Conservation (phyloP, 2,797 vertebrate species). For the Chelonia mydas region DNA sequence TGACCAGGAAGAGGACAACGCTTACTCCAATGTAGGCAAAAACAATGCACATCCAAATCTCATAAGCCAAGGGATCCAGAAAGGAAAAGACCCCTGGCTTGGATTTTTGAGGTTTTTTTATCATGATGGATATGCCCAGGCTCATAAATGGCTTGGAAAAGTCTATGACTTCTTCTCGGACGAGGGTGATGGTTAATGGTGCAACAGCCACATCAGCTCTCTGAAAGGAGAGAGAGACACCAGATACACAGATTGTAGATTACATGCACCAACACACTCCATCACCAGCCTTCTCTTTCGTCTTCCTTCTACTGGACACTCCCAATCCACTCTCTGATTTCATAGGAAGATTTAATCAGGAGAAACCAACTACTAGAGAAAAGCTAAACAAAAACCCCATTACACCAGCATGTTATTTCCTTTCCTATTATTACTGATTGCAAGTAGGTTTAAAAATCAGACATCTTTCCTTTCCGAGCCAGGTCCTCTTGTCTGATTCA, state of each 20-base stretch:
- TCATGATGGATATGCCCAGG: slow-evolving; percentile 99
- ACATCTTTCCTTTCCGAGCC: slow-evolving; percentile 1
- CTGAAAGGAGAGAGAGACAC: slow-evolving; percentile 77
- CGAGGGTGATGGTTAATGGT: slow-evolving; percentile 96
- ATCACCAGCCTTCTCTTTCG: not conserved
- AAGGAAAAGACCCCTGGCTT: slow-evolving; percentile 99
- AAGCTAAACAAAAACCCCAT: slow-evolving; percentile 15
- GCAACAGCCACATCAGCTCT: slow-evolving; percentile 98
- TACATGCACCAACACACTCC: not conserved
- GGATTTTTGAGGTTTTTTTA: slow-evolving; percentile 99
- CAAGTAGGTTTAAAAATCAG: slow-evolving; percentile 43
- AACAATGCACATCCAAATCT: slow-evolving; percentile 99
- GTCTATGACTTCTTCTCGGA: slow-evolving; percentile 98
- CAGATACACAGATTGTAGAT: not conserved
- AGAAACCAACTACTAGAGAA: slow-evolving; percentile 23
- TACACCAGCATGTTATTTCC: slow-evolving; percentile 31
- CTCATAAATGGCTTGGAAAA: slow-evolving; percentile 99
- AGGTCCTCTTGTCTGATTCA: slow-evolving; percentile 40
- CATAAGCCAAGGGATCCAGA: slow-evolving; percentile 97
- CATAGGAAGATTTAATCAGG: slow-evolving; percentile 1
- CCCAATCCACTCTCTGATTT: accelerated
- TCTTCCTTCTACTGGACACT: slow-evolving; percentile 21
- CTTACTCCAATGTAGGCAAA: slow-evolving; percentile 99
- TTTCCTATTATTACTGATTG: slow-evolving; percentile 21
- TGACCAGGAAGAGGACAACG: slow-evolving; percentile 98